These are phyloP conservation scores for Propithecus perrieri DNA, from an alignment of 2,797 vertebrate genomes.

Conservation along the genomic window DNA sequence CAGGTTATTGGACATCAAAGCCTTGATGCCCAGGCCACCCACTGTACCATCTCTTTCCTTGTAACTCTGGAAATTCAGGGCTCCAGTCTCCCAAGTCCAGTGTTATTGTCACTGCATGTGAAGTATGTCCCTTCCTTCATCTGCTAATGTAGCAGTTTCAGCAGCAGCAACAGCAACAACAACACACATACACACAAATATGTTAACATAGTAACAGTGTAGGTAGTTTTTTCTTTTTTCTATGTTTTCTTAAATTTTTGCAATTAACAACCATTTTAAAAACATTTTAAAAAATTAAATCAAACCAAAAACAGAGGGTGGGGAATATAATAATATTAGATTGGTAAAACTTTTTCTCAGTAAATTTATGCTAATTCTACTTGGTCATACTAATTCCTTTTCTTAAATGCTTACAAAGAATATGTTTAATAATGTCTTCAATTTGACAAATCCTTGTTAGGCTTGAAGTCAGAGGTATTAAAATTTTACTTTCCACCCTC, in stretches of 20 bases:
- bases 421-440: constrained; percentile 15
- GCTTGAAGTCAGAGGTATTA: background rate
- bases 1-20: background rate
- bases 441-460: background rate
- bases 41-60: background rate
- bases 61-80: background rate
- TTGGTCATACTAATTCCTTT: background rate
- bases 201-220: background rate
- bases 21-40: background rate
- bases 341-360: background rate
- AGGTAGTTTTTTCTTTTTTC: background rate
- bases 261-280: background rate
- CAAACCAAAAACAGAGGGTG: background rate
- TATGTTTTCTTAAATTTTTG: background rate
- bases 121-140: background rate
- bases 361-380: background rate
- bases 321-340: background rate
- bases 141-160: background rate
- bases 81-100: background rate
- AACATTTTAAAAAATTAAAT: background rate
- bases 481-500: background rate
- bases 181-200: background rate
- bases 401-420: background rate
- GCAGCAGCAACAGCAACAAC: background rate
- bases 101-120: background rate